Percentiles rank a stretch among this genome's conserved stretches.
phyloP scores from a whole-genome alignment of 2,797 vertebrate species.

The Phaenicophaeus curvirostris region DNA sequence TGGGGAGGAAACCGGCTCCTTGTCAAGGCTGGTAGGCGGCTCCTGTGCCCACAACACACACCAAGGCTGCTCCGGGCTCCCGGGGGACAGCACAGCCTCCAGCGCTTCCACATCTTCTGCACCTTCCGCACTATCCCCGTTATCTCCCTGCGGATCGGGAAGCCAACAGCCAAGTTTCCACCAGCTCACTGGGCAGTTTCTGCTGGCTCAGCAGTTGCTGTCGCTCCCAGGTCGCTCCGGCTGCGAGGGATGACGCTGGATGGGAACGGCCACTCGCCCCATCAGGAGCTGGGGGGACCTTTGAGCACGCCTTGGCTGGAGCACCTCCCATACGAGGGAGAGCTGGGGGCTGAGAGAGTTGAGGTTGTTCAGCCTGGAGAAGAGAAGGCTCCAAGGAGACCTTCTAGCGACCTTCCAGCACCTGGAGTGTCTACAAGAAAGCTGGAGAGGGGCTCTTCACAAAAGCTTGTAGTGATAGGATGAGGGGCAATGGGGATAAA shows the following conservation, averaged over 20 bases:
- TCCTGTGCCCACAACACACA: not conserved
- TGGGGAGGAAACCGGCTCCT: not conserved
- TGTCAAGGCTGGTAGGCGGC: not conserved
- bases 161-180: not conserved
- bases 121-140: too few relatives aligned
- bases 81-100: not conserved
- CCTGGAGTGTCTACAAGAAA: too few relatives aligned
- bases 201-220: not conserved
- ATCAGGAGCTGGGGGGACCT: accelerated
- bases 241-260: accelerated
- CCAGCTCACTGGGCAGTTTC: not conserved
- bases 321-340: too few relatives aligned
- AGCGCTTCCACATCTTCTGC: not conserved
- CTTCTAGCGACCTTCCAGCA: too few relatives aligned
- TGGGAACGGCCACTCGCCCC: accelerated
- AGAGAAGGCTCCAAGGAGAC: too few relatives aligned
- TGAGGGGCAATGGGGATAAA: too few relatives aligned
- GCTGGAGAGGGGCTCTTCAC: too few relatives aligned
- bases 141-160: not conserved
- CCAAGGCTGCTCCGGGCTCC: not conserved
- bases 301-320: not conserved
- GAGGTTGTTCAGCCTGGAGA: too few relatives aligned
- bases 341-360: too few relatives aligned
- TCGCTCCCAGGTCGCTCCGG: accelerated
- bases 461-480: too few relatives aligned